phyloP scores from a whole-genome alignment of 1,140 invertebrate genomes.

The Cydia amplana region DNA sequence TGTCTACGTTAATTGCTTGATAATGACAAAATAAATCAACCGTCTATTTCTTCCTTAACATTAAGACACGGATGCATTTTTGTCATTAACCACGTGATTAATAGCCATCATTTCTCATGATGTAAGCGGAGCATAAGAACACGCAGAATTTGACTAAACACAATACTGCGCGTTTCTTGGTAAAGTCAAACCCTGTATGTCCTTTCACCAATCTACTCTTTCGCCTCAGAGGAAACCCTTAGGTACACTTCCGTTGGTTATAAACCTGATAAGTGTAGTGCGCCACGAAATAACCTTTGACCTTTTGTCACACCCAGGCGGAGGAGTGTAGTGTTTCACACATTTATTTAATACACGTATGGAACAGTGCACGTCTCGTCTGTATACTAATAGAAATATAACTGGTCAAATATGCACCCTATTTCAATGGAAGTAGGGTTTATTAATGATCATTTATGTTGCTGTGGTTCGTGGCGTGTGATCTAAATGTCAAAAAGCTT shows the following conservation, averaged over 20 bases:
- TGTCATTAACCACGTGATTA: not conserved
- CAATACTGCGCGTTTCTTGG: not conserved
- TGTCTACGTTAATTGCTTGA: not conserved
- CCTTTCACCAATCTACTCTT: not conserved
- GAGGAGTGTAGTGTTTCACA: slow-evolving; percentile 12
- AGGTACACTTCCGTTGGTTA: not conserved
- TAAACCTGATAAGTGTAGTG: not conserved
- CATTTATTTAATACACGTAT: slow-evolving; percentile 4
- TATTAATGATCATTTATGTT: not conserved
- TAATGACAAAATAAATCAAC: not conserved
- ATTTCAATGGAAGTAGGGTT: not conserved
- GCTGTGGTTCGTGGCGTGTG: not conserved
- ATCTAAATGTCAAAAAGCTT: not conserved
- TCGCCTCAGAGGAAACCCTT: not conserved
- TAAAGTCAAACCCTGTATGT: not conserved
- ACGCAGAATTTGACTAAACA: not conserved
- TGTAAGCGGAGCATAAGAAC: not conserved
- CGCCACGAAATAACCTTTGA: slow-evolving; percentile 7
- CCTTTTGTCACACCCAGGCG: slow-evolving; percentile 6
- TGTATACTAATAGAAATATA: not conserved
- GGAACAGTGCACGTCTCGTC: not conserved
- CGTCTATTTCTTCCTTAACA: not conserved
- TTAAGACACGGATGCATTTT: not conserved
- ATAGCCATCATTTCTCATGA: not conserved
- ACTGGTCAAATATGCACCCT: not conserved